Evolutionary conservation across 2,888 invertebrate genomes (phyloP).

Genomic region (Uropetala carovei): DNA sequence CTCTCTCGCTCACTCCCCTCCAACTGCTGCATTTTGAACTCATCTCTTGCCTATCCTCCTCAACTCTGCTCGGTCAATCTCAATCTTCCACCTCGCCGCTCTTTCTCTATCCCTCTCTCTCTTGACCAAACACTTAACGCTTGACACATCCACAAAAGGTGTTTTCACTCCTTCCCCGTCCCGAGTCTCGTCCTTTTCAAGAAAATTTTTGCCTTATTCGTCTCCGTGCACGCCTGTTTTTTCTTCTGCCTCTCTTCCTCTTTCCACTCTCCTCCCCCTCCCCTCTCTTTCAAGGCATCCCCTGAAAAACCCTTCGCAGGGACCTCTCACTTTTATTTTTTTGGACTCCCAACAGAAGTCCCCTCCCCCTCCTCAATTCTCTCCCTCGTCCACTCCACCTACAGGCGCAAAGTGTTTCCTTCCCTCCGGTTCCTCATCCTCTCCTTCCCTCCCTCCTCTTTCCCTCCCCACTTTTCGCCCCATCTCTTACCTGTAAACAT

Average conservation of each 20-base stretch:
- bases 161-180: slow-evolving; percentile 26
- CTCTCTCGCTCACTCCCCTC: background rate
- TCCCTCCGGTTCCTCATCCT: slow-evolving; percentile 13
- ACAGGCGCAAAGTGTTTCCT: slow-evolving; percentile 49
- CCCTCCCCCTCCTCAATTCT: background rate
- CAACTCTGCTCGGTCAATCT: background rate
- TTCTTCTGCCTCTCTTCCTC: background rate
- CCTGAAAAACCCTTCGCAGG: slow-evolving; percentile 16
- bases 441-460: slow-evolving; percentile 22
- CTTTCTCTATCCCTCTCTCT: background rate
- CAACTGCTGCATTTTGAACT: background rate
- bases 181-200: slow-evolving; percentile 20
- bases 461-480: background rate
- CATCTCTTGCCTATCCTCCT: background rate
- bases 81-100: background rate
- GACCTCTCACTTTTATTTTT: background rate
- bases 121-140: slow-evolving; percentile 58
- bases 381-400: background rate
- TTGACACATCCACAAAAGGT: slow-evolving; percentile 49
- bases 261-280: background rate
- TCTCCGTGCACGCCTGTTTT: background rate
- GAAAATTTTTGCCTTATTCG: slow-evolving; percentile 5
- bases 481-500: background rate
- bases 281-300: background rate
- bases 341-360: background rate